phyloP scores from a whole-genome alignment of 2,113 vertebrate genomes.

The Epinephelus moara region DNA sequence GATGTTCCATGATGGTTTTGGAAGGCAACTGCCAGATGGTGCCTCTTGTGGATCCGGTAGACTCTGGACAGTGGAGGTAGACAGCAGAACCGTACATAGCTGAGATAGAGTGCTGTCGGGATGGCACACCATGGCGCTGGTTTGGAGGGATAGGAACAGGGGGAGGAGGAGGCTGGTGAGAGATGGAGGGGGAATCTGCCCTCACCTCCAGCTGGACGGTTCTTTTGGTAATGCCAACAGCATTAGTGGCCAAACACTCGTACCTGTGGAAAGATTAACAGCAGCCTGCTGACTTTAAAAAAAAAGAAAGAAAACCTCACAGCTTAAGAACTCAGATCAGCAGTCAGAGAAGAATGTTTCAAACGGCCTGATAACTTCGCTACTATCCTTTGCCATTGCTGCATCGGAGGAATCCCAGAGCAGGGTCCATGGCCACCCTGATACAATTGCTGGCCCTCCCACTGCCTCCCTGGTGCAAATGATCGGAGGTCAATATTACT shows the following conservation, averaged over 20 bases:
- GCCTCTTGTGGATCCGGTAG: conserved; percentile 71
- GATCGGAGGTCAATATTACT: too few relatives aligned
- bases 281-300: neutral
- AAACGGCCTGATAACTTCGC: neutral
- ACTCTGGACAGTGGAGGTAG: conserved; percentile 86
- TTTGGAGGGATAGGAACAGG: conserved; percentile 56
- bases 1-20: conserved; percentile 80
- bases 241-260: conserved; percentile 82
- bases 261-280: conserved; percentile 66
- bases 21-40: conserved; percentile 85
- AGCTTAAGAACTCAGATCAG: neutral
- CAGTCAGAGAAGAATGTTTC: neutral
- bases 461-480: too few relatives aligned
- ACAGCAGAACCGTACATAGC: conserved; percentile 86
- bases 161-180: conserved; percentile 50
- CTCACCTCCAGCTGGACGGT: conserved; percentile 77
- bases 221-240: conserved; percentile 81
- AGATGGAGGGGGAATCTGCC: conserved; percentile 52
- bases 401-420: too few relatives aligned
- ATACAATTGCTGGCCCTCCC: too few relatives aligned
- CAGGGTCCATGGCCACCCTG: too few relatives aligned
- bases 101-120: conserved; percentile 79
- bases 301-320: neutral
- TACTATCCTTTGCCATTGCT: neutral
- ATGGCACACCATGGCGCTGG: conserved; percentile 55